Conservation (phyloP, 2,113 vertebrate species). For the Tonatia bakeri region DNA sequence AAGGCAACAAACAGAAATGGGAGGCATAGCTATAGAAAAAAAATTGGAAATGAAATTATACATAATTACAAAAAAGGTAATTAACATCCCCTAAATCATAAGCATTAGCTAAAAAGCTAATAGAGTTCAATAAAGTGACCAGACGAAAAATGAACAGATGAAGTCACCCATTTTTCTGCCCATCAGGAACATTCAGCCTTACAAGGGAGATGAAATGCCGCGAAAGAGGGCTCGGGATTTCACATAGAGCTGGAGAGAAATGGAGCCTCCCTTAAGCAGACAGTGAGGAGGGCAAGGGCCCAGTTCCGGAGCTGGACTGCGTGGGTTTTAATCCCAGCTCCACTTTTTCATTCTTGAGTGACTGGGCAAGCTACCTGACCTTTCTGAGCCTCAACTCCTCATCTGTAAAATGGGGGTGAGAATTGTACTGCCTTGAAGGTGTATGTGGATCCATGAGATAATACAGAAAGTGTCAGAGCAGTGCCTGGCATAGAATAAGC, state of each 20-base stretch:
- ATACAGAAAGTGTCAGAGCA: not conserved
- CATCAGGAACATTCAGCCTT: not conserved
- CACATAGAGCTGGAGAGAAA: not conserved
- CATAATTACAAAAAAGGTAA: not conserved
- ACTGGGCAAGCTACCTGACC: not conserved
- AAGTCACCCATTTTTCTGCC: not conserved
- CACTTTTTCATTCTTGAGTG: not conserved
- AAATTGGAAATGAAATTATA: not conserved
- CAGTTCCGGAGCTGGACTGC: not conserved
- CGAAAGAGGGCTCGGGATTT: not conserved
- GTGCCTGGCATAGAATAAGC: not conserved
- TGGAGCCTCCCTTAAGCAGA: not conserved
- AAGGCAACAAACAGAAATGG: not conserved
- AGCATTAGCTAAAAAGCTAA: not conserved
- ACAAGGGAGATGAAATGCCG: not conserved
- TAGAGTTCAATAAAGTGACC: not conserved
- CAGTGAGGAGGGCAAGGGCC: not conserved
- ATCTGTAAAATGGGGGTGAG: not conserved
- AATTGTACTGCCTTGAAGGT: not conserved
- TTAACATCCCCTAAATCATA: not conserved
- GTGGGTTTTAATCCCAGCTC: not conserved
- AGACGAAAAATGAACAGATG: not conserved
- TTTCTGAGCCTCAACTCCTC: not conserved
- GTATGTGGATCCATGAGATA: not conserved
- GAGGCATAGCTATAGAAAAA: not conserved